Evolutionary conservation across 2,888 invertebrate species (phyloP), one percentile per base, ranked within the genome.

Genomic region (Pyrocoelia pectoralis): DNA sequence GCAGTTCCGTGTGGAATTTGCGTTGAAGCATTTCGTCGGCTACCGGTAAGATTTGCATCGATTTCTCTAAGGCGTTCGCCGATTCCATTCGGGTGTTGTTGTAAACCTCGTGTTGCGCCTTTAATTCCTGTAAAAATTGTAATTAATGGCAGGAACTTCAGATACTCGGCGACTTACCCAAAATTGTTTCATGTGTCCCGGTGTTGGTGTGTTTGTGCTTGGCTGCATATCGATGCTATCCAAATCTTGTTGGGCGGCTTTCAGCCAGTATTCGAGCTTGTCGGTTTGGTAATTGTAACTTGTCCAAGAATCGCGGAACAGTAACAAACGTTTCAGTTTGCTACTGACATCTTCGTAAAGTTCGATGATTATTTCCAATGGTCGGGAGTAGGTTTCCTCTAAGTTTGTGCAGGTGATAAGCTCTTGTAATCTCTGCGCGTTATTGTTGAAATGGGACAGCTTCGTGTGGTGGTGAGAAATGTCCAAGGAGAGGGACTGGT

Each of bases 21-120:
- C 93, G 83, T 75, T 94, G 93, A 0, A 90, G 81, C 86, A 90
- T 89, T 81, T 94, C 94, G 73, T 95, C 94, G 0, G 92, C 89
- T n/a, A 94, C 84, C 0, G 93, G 91, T 43, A 95, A 85, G 4
- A 92, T 89, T 77, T 89, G 87, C 61, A 94, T 78, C 0, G 94
- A 89, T 71, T 90, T 90, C 74, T 94, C 92, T 71, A 94, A 89
- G 65, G 89, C 88, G 43, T 86, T 83, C 13, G 88, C 88, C 0
- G 91, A 88, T 70, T 93, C 92, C 62, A 88, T 88, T 55, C 89
- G 87, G 51, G 93, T 85, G 68, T 89, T 89, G 70, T 92, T 93
- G 77, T 94, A 87, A 17, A 94, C 88, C 83, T 94, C 94, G 73
- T 92, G 92, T 73, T 94, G 93, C 0, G 94, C 94, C 79, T 93